phyloP scores from a whole-genome alignment of 2,113 vertebrate species.

The Misgurnus mizolepis region DNA sequence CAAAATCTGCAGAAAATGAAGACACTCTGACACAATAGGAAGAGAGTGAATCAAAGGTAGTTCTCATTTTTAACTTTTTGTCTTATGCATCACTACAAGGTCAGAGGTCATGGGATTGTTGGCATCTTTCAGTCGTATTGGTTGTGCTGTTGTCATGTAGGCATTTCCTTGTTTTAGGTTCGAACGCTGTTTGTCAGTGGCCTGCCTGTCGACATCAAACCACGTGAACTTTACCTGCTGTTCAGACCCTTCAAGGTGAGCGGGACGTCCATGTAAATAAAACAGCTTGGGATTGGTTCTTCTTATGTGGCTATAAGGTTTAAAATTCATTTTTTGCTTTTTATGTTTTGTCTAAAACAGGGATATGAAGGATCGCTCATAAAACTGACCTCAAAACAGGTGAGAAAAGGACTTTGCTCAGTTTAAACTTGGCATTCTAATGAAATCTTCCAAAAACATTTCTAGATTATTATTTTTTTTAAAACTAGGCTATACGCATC shows the following conservation, averaged over 20 bases:
- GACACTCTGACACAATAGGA: constrained; percentile 44
- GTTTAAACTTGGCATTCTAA: background rate
- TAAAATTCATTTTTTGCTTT: background rate
- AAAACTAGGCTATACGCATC: too few relatives aligned
- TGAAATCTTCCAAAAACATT: background rate
- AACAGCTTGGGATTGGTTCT: background rate
- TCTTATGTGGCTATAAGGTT: background rate
- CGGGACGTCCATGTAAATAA: background rate
- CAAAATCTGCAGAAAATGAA: constrained; percentile 34
- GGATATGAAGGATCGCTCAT: constrained; percentile 89
- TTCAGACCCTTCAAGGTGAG: constrained; percentile 89
- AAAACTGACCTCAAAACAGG: constrained; percentile 88
- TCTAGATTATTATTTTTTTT: too few relatives aligned
- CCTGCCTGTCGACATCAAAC: constrained; percentile 88
- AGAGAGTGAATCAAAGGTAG: constrained; percentile 48
- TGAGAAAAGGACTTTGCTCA: constrained; percentile 38
- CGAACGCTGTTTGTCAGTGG: constrained; percentile 89
- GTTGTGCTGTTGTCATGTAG: constrained; percentile 36
- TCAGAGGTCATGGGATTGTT: background rate
- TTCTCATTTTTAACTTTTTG: constrained; percentile 8
- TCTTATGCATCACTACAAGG: background rate
- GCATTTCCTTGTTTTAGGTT: constrained; percentile 71
- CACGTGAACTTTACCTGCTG: constrained; percentile 86
- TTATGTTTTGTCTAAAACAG: constrained; percentile 64
- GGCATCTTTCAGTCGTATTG: background rate